A percentile compares a stretch with the other conserved stretches of the same genome.
Conservation (phyloP, 2,888 invertebrate genomes). For the Micropterix aruncella region DNA sequence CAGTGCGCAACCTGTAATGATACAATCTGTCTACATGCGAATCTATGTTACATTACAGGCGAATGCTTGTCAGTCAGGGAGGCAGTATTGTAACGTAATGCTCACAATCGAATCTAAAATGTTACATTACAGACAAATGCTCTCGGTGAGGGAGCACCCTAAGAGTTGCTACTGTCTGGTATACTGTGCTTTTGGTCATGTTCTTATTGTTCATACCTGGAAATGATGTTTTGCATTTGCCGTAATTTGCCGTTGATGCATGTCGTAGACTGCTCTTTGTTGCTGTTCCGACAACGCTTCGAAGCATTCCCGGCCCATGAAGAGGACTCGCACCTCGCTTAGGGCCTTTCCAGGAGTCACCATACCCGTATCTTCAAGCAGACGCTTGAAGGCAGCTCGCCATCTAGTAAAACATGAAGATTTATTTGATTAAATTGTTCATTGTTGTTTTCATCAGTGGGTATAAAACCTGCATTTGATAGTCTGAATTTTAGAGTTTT, state of each 20-base stretch:
- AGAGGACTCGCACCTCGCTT: constrained; percentile 77
- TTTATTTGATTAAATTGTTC: constrained; percentile 15
- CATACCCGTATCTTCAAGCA: constrained; percentile 87
- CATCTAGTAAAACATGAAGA: too few relatives aligned
- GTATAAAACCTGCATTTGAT: constrained; percentile 10
- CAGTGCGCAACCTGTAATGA: too few relatives aligned
- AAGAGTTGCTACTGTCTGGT: too few relatives aligned
- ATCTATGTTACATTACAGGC: too few relatives aligned
- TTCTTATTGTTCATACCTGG: constrained; percentile 37
- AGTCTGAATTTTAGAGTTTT: constrained; percentile 15
- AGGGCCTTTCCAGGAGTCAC: constrained; percentile 92
- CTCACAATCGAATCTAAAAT: too few relatives aligned
- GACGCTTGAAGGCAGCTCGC: constrained; percentile 87
- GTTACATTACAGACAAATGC: too few relatives aligned
- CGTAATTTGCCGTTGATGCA: constrained; percentile 82
- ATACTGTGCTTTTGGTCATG: too few relatives aligned
- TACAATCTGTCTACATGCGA: too few relatives aligned
- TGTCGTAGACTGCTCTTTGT: constrained; percentile 84
- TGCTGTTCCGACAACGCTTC: constrained; percentile 83
- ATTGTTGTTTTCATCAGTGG: constrained; percentile 6
- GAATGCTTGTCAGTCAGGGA: too few relatives aligned
- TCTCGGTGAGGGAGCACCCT: too few relatives aligned
- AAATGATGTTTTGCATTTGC: constrained; percentile 83
- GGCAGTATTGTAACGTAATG: too few relatives aligned
- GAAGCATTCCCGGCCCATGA: constrained; percentile 91